Evolutionary conservation across 2,888 invertebrate species (phyloP), one percentile per base, ranked within the genome.

Genomic region (Gari tellinella): DNA sequence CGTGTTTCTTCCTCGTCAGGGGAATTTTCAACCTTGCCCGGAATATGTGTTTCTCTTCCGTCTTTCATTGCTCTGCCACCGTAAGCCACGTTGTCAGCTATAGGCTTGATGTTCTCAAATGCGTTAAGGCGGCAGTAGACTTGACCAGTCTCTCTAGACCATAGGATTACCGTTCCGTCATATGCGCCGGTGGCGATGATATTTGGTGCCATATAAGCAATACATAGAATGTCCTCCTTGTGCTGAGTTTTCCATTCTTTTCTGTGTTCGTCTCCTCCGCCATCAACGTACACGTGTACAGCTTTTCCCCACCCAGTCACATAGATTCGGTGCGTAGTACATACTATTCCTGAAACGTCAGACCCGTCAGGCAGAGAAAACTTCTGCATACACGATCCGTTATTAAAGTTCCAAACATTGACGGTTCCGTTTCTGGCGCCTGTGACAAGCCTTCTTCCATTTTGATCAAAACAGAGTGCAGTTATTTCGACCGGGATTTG

Each of bases 331-430:
- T 92, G 90, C 52, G 91, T 86, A 12, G 93, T 88, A 93, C 94
- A 94, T 23, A 93, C 90, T 1, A 94, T 89, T 8, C 93, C 92
- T 1, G 94, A 93, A 52, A 94, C 92, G 81, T 93, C 93, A 90
- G 78, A 94, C 87, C 94, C 94, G 65, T 93, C 92, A 77, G 94
- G 94, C 21, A 95, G 94, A 31, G 92, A 91, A 94, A 96, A 94
- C 62, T 94, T 94, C 75, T 95, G 93, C 72, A 96, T 90, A 84
- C 96, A 96, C 8, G 94, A 93, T 0, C 96, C 96, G 25, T 95
- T 95, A 88, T 96, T 96, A 88, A 96, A 96, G 91, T 96, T 96
- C 97, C 97, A 97, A 38, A 96, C 93, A 93, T 95, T 95, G 8
- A 97, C 92, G 0, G 95, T 94, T 14, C 97, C 97, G 90, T 96